Evolutionary conservation across 2,113 vertebrate genomes (phyloP), one percentile per base, ranked within the genome.

Genomic region (Polypterus senegalus): DNA sequence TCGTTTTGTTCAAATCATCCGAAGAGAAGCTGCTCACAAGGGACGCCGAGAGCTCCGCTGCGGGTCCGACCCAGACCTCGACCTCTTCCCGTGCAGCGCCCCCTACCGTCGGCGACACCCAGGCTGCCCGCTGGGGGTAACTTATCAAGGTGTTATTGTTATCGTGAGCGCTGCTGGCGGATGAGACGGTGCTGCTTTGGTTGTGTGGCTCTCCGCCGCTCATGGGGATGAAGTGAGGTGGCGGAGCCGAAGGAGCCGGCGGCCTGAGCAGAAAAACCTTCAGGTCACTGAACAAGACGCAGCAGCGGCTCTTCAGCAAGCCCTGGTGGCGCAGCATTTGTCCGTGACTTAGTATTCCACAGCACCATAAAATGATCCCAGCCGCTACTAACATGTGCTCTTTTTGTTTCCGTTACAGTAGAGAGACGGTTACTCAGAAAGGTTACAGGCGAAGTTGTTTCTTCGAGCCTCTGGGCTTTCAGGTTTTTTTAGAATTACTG

Each of bases 221-320:
- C 91, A 91, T 92, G 84, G 87, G 86, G 85, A 79, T 86, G 73
- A 80, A 71, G 65, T 70, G 61, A 67, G 85, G 81, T 63, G 79
- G 74, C 62, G 80, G 76, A 67, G 89, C 86, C 66, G 77, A 76
- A 60, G 88, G 83, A 53, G 86, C 81, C 72, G 88, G 90, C 77
- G 91, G 88, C 86, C 92, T 83, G 79, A 94, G 83, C 64, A 96
- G 85, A 76, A 96, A 88, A 86, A 92, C 86, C 88, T 94, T 92
- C 84, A 98, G 87, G 90, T 97, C 93, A 88, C 91, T 87, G 81
- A 97, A 91, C 79, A 97, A 82, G 86, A 92, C 90, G 82, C 91
- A 94, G 73, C 93, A 97, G 84, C 92, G 92, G 90, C 91, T 92
- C 83, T 96, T 97, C 86, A 97, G 88, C 86, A 94, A 90, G 73